Evolutionary conservation across 1,140 invertebrate genomes (phyloP).

Genomic region (Ceratosolen fusciceps): DNA sequence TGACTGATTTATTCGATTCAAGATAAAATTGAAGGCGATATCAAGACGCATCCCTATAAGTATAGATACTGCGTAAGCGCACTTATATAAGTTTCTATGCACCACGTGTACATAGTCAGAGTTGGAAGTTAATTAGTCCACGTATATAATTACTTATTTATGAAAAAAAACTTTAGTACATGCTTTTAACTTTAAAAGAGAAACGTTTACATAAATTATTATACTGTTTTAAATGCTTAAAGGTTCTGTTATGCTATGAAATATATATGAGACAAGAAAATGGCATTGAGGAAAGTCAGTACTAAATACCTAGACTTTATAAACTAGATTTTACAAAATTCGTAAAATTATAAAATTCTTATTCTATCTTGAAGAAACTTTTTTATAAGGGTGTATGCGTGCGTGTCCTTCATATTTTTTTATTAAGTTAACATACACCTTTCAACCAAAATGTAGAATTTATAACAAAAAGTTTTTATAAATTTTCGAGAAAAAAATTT

Average conservation of each 20-base stretch:
- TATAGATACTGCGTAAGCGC: background rate
- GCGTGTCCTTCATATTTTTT: background rate
- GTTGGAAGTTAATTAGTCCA: no score
- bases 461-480: no score
- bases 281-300: no score
- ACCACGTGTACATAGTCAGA: no score
- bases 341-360: background rate
- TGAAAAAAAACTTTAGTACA: background rate
- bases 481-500: no score
- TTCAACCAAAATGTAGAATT: background rate
- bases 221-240: background rate
- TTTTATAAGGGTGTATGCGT: background rate
- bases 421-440: background rate
- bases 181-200: background rate
- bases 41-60: background rate
- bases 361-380: background rate
- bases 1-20: constrained; percentile 7
- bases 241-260: background rate
- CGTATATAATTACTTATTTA: background rate
- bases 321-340: background rate
- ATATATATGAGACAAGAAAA: no score
- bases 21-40: background rate
- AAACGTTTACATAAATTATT: background rate
- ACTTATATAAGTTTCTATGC: background rate
- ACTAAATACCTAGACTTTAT: background rate